Evolutionary conservation across 2,888 invertebrate species (phyloP).

Genomic region (Dusona sp.): DNA sequence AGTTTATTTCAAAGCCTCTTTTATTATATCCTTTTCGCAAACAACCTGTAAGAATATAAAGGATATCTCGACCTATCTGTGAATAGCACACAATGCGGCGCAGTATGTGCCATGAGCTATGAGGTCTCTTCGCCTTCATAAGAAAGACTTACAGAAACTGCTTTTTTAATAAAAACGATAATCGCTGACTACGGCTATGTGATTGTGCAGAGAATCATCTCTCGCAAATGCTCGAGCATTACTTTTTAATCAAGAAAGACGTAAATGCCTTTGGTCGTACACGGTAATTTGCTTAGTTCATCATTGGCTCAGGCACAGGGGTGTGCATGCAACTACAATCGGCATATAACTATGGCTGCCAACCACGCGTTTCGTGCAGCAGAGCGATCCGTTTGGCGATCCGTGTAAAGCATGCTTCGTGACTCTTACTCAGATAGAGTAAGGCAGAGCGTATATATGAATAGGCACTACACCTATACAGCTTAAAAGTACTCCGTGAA

Average conservation of each 20-base stretch:
- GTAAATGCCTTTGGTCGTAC: constrained; percentile 45
- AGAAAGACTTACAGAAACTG: background rate
- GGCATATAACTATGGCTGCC: constrained; percentile 52
- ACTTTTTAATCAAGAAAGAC: constrained; percentile 59
- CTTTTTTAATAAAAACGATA: background rate
- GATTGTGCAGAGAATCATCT: background rate
- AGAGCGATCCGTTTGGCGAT: constrained; percentile 78
- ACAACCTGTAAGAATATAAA: constrained; percentile 11
- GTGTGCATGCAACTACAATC: background rate
- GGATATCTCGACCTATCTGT: background rate
- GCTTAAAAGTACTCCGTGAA: constrained; percentile 71
- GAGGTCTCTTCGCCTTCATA: background rate
- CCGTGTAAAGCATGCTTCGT: constrained; percentile 77
- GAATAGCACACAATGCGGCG: background rate
- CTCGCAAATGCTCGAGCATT: constrained; percentile 13
- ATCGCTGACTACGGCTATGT: background rate
- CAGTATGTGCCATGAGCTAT: no score
- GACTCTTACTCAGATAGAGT: constrained; percentile 71
- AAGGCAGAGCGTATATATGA: constrained; percentile 49
- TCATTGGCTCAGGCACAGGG: constrained; percentile 57
- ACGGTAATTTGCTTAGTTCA: constrained; percentile 62
- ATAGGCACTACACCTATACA: background rate
- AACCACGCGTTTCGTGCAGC: constrained; percentile 71
- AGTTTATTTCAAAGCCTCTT: background rate
- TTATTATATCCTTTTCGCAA: background rate